A percentile compares a stretch with the other conserved stretches of the same genome.
Evolutionary conservation across 2,113 vertebrate genomes (phyloP).

Genomic region (Pelmatolapia mariae): DNA sequence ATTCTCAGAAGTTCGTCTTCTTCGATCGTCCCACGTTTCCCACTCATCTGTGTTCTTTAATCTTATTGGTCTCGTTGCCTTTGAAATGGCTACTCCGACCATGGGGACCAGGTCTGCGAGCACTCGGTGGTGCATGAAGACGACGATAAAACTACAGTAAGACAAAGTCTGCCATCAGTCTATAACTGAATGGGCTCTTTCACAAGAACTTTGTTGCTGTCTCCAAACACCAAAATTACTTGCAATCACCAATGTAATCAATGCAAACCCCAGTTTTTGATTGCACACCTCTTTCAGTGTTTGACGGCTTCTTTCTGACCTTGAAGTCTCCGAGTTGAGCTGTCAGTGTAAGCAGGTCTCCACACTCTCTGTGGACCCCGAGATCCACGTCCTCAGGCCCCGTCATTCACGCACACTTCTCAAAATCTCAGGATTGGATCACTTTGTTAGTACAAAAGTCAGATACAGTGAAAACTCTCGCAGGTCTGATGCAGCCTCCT

Average conservation of each 20-base stretch:
- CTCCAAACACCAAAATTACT: background rate
- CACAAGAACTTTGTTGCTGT: rapidly evolving
- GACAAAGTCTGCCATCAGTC: background rate
- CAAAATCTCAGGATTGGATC: background rate
- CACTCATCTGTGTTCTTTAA: rapidly evolving
- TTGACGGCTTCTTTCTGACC: background rate
- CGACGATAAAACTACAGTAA: background rate
- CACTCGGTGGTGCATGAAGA: background rate
- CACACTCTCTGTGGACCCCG: background rate
- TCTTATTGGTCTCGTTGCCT: background rate
- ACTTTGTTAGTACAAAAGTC: rapidly evolving
- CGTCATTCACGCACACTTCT: rapidly evolving
- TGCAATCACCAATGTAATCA: background rate
- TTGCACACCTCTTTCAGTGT: rapidly evolving
- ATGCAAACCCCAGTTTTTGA: background rate
- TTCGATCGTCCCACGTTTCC: background rate
- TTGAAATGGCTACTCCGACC: rapidly evolving
- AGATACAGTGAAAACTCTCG: background rate
- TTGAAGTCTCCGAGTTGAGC: rapidly evolving
- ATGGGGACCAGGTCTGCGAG: rapidly evolving
- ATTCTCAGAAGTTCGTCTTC: background rate
- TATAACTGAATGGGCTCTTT: rapidly evolving
- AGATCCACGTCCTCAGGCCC: background rate
- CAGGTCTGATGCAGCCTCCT: background rate
- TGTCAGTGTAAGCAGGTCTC: background rate